phyloP scores from a whole-genome alignment of 1,140 invertebrate genomes.

The Eubasilissa regina region DNA sequence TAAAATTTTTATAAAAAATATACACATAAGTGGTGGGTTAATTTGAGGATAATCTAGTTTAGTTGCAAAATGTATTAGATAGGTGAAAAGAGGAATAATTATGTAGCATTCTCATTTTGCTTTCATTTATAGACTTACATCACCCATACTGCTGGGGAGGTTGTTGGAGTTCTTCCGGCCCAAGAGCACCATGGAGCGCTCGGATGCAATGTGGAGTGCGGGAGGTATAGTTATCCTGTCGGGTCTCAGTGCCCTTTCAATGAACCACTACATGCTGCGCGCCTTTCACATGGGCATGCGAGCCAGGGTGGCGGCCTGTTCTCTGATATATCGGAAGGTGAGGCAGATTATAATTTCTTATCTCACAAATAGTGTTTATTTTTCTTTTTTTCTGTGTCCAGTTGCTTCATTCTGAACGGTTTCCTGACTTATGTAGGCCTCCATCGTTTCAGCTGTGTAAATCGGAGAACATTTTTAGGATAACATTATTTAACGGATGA shows the following conservation, averaged over 20 bases:
- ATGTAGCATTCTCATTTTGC: constrained; percentile 20
- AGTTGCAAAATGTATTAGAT: no score
- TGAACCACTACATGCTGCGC: constrained; percentile 76
- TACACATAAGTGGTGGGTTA: no score
- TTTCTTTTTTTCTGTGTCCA: no score
- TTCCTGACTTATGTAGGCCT: no score
- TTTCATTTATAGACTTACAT: constrained; percentile 60
- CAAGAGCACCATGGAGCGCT: constrained; percentile 62
- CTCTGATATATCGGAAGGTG: constrained; percentile 80
- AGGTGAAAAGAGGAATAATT: background rate
- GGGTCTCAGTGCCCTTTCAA: constrained; percentile 69
- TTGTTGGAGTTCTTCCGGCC: constrained; percentile 73
- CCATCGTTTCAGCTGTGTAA: no score
- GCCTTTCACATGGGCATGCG: constrained; percentile 76
- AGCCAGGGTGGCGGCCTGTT: constrained; percentile 76
- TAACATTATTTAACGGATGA: no score
- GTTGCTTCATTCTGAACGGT: no score
- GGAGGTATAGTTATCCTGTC: constrained; percentile 74
- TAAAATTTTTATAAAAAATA: no score
- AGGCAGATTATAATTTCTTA: background rate
- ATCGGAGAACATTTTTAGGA: no score
- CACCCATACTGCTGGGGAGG: constrained; percentile 73
- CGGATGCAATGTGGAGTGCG: constrained; percentile 74
- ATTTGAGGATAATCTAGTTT: no score
- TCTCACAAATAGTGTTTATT: background rate